Evolutionary conservation across 2,113 vertebrate species (phyloP).

Genomic region (Megaleporinus macrocephalus): DNA sequence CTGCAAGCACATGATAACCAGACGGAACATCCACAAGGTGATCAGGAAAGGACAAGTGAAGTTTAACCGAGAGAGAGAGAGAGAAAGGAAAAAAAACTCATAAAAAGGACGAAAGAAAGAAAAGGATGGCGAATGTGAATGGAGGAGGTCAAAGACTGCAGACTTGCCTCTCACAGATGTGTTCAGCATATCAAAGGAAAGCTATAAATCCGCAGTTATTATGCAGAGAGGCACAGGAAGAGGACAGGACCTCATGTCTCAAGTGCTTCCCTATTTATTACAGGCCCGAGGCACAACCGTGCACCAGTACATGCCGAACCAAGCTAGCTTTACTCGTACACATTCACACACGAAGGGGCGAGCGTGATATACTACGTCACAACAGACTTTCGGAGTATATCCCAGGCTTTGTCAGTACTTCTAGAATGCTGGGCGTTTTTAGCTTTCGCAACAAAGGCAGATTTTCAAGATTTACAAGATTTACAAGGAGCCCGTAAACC

Average conservation of each 20-base stretch:
- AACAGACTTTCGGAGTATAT: no score
- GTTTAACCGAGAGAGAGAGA: not conserved
- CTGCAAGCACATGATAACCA: not conserved
- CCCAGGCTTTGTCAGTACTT: no score
- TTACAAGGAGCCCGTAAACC: not conserved
- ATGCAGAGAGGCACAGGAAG: conserved; percentile 34
- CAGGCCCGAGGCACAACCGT: not conserved
- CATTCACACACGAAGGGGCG: no score
- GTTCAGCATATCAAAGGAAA: conserved; percentile 42
- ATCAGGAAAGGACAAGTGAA: not conserved
- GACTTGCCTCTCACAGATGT: conserved; percentile 19
- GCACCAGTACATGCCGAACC: not conserved
- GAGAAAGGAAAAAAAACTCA: not conserved
- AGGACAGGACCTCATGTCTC: conserved; percentile 12
- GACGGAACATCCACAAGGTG: not conserved
- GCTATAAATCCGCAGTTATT: conserved; percentile 31
- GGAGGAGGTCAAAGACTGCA: conserved; percentile 27
- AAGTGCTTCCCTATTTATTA: conserved; percentile 23
- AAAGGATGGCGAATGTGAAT: not conserved
- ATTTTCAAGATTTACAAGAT: no score
- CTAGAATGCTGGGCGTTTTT: no score
- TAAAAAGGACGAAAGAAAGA: conserved; percentile 17
- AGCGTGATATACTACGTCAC: no score
- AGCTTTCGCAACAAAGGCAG: no score
- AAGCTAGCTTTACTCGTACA: conserved; percentile 9